phyloP scores from a whole-genome alignment of 1,140 invertebrate genomes.

The Whitmania pigra region DNA sequence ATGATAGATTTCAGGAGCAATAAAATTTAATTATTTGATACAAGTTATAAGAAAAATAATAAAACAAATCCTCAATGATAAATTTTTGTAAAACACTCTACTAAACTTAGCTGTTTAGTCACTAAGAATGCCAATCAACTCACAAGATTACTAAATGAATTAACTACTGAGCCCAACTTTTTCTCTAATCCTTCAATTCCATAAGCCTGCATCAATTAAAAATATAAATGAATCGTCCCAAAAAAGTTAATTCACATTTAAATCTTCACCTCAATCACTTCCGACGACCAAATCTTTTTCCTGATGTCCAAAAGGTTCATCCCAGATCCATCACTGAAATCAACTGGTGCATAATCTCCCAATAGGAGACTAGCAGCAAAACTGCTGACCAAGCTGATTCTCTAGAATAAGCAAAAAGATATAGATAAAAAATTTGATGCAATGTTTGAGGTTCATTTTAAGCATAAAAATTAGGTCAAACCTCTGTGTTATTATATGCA shows the following conservation, averaged over 20 bases:
- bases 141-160: neutral
- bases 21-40: neutral
- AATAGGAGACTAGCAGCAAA: slow-evolving; percentile 76
- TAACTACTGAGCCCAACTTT: neutral
- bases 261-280: slow-evolving; percentile 39
- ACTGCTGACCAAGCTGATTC: slow-evolving; percentile 83
- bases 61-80: neutral
- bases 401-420: slow-evolving; percentile 43
- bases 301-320: slow-evolving; percentile 88
- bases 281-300: slow-evolving; percentile 60
- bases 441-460: too few species aligned
- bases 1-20: neutral
- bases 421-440: neutral
- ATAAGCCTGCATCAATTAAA: slow-evolving; percentile 1
- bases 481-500: slow-evolving; percentile 67
- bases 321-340: slow-evolving; percentile 80
- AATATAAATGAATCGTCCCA: neutral
- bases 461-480: slow-evolving; percentile 36
- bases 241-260: neutral
- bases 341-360: slow-evolving; percentile 78
- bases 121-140: neutral
- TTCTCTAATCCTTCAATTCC: neutral
- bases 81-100: neutral
- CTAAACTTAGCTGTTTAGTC: neutral
- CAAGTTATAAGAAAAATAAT: neutral